Evolutionary conservation across 2,113 vertebrate genomes (phyloP).

Genomic region (Mus pahari): DNA sequence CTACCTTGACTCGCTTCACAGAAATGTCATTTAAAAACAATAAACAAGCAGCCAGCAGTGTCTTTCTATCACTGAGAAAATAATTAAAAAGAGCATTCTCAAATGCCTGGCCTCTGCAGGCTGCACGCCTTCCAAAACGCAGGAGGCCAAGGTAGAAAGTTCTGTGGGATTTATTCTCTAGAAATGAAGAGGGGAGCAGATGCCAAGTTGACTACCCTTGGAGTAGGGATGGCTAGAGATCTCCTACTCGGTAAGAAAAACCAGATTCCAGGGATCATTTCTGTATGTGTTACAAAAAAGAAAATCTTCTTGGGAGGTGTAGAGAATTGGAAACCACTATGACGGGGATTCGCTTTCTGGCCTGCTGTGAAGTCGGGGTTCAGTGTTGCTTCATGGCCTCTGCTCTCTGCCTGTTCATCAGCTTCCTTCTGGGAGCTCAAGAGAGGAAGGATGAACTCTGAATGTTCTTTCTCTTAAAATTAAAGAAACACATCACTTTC

Average conservation of each 20-base stretch:
- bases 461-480: not conserved
- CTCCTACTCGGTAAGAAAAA: not conserved
- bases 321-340: not conserved
- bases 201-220: not conserved
- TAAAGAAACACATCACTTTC: not conserved
- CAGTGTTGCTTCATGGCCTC: not conserved
- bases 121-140: not conserved
- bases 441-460: too few species aligned
- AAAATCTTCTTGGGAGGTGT: not conserved
- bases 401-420: not conserved
- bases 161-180: conserved; percentile 55
- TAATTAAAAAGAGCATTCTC: conserved; percentile 70
- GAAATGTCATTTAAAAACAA: conserved; percentile 73
- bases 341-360: too few species aligned
- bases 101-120: conserved; percentile 23
- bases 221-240: not conserved
- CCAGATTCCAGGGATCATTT: not conserved
- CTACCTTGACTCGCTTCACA: conserved; percentile 72
- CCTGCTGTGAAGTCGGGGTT: not conserved
- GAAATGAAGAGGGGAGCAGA: conserved; percentile 9
- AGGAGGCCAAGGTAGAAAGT: conserved; percentile 21
- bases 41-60: conserved; percentile 59
- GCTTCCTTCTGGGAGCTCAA: not conserved
- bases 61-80: conserved; percentile 67
- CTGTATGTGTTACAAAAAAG: not conserved